phyloP scores from a whole-genome alignment of 2,888 invertebrate genomes.

The Anorthoa munda region DNA sequence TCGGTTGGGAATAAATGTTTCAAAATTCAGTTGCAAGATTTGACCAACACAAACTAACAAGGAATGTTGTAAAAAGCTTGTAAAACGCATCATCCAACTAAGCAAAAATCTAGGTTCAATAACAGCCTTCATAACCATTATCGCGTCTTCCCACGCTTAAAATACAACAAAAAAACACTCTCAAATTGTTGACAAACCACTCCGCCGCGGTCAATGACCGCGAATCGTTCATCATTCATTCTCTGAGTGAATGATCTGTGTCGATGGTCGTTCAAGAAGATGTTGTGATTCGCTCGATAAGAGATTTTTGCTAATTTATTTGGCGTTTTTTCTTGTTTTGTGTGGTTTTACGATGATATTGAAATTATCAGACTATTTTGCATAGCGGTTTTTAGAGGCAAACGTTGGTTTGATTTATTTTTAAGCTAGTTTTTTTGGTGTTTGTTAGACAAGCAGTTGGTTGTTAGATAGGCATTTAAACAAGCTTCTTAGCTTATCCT shows the following conservation, averaged over 20 bases:
- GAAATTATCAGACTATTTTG: neutral
- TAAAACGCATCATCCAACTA: neutral
- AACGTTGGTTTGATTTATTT: neutral
- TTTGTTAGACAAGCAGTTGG: neutral
- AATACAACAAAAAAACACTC: conserved; percentile 54
- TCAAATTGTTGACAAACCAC: conserved; percentile 70
- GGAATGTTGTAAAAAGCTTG: no score
- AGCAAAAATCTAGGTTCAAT: conserved; percentile 37
- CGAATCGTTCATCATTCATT: conserved; percentile 70
- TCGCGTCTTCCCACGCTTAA: conserved; percentile 63
- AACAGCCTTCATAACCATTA: conserved; percentile 35
- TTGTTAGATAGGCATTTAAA: neutral
- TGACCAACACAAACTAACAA: no score
- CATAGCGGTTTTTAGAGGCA: neutral
- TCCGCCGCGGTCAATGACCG: conserved; percentile 58
- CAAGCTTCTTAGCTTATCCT: no score
- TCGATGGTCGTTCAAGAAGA: conserved; percentile 34
- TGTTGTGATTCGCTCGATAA: conserved; percentile 29
- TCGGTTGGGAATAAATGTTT: no score
- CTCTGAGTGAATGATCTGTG: conserved; percentile 57
- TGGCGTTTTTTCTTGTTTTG: neutral
- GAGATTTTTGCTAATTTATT: conserved; percentile 26
- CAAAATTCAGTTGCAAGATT: no score
- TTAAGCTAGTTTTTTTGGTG: no score
- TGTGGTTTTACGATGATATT: conserved; percentile 9